phyloP scores from a whole-genome alignment of 2,113 vertebrate genomes.

The Rhea americana region DNA sequence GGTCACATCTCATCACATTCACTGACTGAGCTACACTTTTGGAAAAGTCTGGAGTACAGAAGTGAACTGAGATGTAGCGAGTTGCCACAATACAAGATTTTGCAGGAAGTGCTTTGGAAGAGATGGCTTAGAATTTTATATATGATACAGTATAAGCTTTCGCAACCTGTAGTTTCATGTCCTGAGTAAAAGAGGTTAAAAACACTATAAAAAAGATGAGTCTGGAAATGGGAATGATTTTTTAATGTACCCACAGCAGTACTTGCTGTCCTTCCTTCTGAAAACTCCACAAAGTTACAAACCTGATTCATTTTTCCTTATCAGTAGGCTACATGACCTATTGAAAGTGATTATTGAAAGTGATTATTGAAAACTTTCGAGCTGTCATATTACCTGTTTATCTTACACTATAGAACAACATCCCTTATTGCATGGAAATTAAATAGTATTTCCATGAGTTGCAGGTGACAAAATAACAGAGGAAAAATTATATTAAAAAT shows the following conservation, averaged over 20 bases:
- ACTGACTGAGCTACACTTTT: not conserved
- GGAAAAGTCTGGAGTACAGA: not conserved
- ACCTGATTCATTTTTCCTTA: not conserved
- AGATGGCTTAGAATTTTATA: not conserved
- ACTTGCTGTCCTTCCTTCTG: not conserved
- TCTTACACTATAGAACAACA: not conserved
- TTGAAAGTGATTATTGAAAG: too few species aligned
- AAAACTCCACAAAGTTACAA: not conserved
- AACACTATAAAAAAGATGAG: not conserved
- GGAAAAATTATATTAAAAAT: not conserved
- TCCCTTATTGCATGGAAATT: not conserved
- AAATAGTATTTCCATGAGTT: not conserved
- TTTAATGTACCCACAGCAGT: not conserved
- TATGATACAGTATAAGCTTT: not conserved
- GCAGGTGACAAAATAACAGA: not conserved
- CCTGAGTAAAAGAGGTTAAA: not conserved
- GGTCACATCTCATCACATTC: not conserved
- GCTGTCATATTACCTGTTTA: not conserved
- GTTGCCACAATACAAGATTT: not conserved
- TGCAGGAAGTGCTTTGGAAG: not conserved
- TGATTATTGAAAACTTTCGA: not conserved
- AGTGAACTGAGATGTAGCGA: not conserved
- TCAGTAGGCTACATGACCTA: not conserved
- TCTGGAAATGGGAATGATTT: not conserved
- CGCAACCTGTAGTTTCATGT: not conserved